Evolutionary conservation across 2,113 vertebrate genomes (phyloP).

Genomic region (Plotosus lineatus): DNA sequence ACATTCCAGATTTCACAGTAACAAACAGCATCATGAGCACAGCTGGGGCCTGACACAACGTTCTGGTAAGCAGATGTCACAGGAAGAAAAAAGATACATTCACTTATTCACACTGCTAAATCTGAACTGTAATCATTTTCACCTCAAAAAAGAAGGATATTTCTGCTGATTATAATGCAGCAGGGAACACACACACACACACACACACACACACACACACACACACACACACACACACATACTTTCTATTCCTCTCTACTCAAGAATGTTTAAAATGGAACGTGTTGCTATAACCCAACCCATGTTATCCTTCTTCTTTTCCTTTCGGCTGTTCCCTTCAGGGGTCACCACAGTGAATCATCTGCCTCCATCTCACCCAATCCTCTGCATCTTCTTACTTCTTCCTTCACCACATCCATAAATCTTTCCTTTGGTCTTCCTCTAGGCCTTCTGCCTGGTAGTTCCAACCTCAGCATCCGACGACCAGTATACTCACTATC

Average conservation of each 20-base stretch:
- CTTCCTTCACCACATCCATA: no score
- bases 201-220: not conserved
- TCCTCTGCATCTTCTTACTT: no score
- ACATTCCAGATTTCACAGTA: constrained; percentile 33
- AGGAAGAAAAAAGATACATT: constrained; percentile 35
- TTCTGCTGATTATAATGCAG: not conserved
- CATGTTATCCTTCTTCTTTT: not conserved
- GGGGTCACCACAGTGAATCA: no score
- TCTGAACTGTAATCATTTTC: constrained; percentile 21
- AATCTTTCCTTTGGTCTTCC: no score
- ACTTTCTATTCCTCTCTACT: no score
- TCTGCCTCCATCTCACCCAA: no score
- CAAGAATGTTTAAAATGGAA: not conserved
- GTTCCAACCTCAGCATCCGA: no score
- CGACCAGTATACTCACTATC: no score
- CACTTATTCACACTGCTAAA: constrained; percentile 29
- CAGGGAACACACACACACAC: not conserved
- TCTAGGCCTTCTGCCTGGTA: no score
- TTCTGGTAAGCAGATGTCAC: constrained; percentile 39
- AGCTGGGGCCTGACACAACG: constrained; percentile 41
- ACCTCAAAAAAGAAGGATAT: constrained; percentile 12
- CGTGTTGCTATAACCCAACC: not conserved
- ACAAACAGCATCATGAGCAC: constrained; percentile 24
- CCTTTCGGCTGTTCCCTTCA: not conserved
- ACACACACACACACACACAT: not conserved